phyloP scores from a whole-genome alignment of 2,888 invertebrate genomes.

The Sarcophaga rosellei region DNA sequence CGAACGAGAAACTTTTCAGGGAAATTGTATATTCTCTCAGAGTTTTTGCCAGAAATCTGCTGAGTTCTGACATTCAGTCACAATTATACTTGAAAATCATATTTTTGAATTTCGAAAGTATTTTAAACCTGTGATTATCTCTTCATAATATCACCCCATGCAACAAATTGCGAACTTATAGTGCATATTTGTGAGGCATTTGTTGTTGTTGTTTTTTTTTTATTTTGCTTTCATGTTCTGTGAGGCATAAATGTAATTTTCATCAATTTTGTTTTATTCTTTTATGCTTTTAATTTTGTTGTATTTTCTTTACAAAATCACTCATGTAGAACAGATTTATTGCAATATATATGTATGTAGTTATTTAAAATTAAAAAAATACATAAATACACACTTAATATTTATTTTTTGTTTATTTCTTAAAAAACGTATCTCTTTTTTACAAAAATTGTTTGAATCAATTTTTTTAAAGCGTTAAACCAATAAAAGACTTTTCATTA shows the following conservation, averaged over 20 bases:
- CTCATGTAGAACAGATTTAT: conserved; percentile 67
- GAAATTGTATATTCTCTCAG: no score
- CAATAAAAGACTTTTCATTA: not conserved
- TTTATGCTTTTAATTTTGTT: conserved; percentile 47
- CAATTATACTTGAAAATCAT: no score
- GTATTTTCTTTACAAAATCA: conserved; percentile 60
- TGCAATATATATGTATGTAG: conserved; percentile 50
- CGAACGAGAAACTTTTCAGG: no score
- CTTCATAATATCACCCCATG: not conserved
- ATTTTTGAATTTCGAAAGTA: not conserved
- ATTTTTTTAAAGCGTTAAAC: conserved; percentile 40
- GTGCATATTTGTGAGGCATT: not conserved
- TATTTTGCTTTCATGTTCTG: conserved; percentile 44
- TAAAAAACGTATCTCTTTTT: conserved; percentile 1
- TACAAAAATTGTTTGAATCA: not conserved
- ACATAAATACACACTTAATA: not conserved
- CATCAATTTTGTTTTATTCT: conserved; percentile 57
- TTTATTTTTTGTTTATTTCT: conserved; percentile 9
- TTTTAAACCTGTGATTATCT: conserved; percentile 13
- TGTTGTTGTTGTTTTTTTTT: conserved; percentile 10
- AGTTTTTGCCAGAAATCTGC: no score
- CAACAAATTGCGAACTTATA: conserved; percentile 21
- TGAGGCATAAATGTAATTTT: conserved; percentile 67
- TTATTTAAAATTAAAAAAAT: conserved; percentile 22
- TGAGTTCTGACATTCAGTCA: no score